phyloP scores from a whole-genome alignment of 2,113 vertebrate species.

The Melanostigma gelatinosum region DNA sequence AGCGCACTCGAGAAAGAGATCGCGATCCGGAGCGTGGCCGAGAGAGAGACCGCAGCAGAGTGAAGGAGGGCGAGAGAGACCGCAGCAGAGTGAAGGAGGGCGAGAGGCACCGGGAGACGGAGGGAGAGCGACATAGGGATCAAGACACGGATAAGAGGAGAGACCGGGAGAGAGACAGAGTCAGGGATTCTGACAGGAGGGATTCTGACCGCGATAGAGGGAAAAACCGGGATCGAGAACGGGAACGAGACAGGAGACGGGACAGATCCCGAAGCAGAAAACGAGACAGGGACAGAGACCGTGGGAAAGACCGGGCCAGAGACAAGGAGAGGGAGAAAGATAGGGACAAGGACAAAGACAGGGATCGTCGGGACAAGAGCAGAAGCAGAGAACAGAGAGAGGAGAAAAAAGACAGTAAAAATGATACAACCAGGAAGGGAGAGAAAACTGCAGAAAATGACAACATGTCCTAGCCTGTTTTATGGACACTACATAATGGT shows the following conservation, averaged over 20 bases:
- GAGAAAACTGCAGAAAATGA: conserved; percentile 79
- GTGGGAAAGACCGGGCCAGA: conserved; percentile 42
- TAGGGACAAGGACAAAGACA: conserved; percentile 75
- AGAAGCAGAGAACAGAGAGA: conserved; percentile 85
- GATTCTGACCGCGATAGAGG: conserved; percentile 58
- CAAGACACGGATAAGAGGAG: conserved; percentile 49
- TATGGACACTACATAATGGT: conserved; percentile 26
- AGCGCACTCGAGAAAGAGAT: conserved; percentile 52
- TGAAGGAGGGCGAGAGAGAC: conserved; percentile 59
- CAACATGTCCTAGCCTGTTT: conserved; percentile 68
- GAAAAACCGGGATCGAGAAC: conserved; percentile 46
- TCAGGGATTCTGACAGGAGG: conserved; percentile 54
- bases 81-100: conserved; percentile 57
- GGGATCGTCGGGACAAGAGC: conserved; percentile 82
- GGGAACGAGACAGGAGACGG: conserved; percentile 64
- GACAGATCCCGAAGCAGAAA: conserved; percentile 59
- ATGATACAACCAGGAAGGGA: conserved; percentile 81
- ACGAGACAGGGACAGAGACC: conserved; percentile 48
- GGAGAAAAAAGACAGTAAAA: conserved; percentile 87
- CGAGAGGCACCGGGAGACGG: conserved; percentile 51
- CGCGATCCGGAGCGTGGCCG: conserved; percentile 40
- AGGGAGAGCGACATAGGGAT: conserved; percentile 34
- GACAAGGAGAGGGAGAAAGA: conserved; percentile 75
- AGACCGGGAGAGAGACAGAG: conserved; percentile 56
- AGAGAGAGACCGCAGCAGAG: conserved; percentile 60